Base-by-base conservation (phyloP, 2,888 invertebrate species). In the Xestia xanthographa region DNA sequence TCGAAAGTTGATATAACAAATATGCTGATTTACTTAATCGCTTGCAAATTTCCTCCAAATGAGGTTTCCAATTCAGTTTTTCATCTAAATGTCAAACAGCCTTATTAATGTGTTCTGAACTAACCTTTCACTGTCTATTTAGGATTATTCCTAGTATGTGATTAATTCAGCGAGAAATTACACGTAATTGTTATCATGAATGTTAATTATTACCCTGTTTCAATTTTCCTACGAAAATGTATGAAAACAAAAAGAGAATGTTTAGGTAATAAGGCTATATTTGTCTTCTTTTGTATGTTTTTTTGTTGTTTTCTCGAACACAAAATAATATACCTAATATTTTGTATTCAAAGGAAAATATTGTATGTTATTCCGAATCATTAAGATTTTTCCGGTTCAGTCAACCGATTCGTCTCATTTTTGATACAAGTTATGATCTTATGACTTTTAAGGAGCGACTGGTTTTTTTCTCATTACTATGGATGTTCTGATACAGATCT, bases 311-410 rank as follows among this genome's bases (percentile, higher is more conserved):
- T 38, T 62, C 4, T 45, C n/a, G 20, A 50, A 43, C 26, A 58
- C 20, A 38, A 26, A 68, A 26, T n/a, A 26, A 34, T 34, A 56
- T 14, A 20, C 22, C 9, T 14, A 12, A 58, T 14, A 53, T 43
- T 66, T 45, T 11, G 17, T 63, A 11, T 43, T 53, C n/a, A 50
- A 75, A 74, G 6, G 3, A 8, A 73, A 48, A 74, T 34, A 72
- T 41, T 43, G 11, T 48, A 22, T 20, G 11, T 62, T n/a, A 26
- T 45, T 66, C 17, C 14, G 29, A 48, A 56, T 62, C 29, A 62
- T 56, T 48, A 66, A 3, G 2, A 41, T 45, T 73, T 41, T 66
- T 43, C 11, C 14, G 48, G 6, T 56, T 34, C n/a, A 66, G 6
- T 69, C 48, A 74, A 26, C 14, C 20, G 48, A 62, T 17, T 65